These are phyloP conservation scores for Tragopan temminckii DNA, from an alignment of 2,797 vertebrate species.

Conservation along the genomic window DNA sequence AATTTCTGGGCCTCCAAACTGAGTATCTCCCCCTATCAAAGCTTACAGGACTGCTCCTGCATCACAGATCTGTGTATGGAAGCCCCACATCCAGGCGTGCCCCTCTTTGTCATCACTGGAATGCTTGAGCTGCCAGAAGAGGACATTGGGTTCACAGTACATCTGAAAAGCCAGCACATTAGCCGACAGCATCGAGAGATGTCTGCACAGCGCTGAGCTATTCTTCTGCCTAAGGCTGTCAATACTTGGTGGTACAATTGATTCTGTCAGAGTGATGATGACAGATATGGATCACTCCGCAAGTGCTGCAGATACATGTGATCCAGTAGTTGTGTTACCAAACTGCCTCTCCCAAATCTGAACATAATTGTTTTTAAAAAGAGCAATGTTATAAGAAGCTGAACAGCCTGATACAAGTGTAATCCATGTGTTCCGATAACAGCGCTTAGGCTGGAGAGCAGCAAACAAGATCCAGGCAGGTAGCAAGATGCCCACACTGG, in stretches of 20 bases:
- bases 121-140: background rate
- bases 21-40: fast-evolving
- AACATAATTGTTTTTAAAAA: background rate
- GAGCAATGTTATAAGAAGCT: background rate
- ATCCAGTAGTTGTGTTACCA: background rate
- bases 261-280: background rate
- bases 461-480: background rate
- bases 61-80: background rate
- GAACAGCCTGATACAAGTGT: background rate
- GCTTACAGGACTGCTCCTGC: background rate
- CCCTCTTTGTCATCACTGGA: background rate
- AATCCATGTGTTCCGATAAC: fast-evolving
- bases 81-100: background rate
- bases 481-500: background rate
- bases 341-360: background rate
- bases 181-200: background rate
- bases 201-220: background rate
- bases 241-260: background rate
- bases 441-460: background rate
- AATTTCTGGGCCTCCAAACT: background rate
- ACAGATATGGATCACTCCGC: background rate
- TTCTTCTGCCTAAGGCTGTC: background rate
- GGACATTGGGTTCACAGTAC: fast-evolving
- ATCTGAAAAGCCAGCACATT: background rate
- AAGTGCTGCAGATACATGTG: background rate